Conservation (phyloP, 2,888 invertebrate species). For the Timandra comae region DNA sequence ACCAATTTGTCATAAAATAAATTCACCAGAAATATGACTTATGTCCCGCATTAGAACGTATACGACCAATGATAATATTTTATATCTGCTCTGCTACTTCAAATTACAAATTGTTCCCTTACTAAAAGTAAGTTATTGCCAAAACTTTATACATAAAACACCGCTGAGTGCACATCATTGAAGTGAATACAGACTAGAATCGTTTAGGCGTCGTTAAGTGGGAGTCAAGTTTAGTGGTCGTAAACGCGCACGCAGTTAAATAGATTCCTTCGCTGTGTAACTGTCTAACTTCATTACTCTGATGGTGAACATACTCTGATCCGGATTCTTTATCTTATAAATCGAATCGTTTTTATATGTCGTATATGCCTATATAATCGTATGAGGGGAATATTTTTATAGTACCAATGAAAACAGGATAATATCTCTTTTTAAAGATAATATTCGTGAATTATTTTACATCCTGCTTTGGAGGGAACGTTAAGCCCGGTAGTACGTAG, state of each 20-base stretch:
- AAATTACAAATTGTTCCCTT: not conserved
- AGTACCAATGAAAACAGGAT: too few relatives aligned
- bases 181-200: slow-evolving; percentile 35
- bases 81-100: too few relatives aligned
- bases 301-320: slow-evolving; percentile 15
- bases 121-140: slow-evolving; percentile 21
- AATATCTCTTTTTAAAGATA: too few relatives aligned
- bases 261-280: slow-evolving; percentile 37
- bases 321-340: not conserved
- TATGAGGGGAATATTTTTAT: too few relatives aligned
- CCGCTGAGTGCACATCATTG: slow-evolving; percentile 28
- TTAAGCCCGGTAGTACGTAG: too few relatives aligned
- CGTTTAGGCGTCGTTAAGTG: slow-evolving; percentile 48
- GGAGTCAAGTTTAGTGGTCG: slow-evolving; percentile 53
- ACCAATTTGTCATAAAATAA: too few relatives aligned
- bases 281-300: slow-evolving; percentile 55
- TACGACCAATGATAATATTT: too few relatives aligned
- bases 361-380: too few relatives aligned
- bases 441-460: too few relatives aligned
- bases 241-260: slow-evolving; percentile 55
- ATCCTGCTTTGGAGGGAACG: too few relatives aligned
- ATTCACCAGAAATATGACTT: too few relatives aligned
- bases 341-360: slow-evolving; percentile 2
- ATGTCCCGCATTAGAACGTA: too few relatives aligned
- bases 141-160: slow-evolving; percentile 27